Evolutionary conservation across 2,113 vertebrate genomes (phyloP).

Genomic region (Rhinopithecus roxellana): DNA sequence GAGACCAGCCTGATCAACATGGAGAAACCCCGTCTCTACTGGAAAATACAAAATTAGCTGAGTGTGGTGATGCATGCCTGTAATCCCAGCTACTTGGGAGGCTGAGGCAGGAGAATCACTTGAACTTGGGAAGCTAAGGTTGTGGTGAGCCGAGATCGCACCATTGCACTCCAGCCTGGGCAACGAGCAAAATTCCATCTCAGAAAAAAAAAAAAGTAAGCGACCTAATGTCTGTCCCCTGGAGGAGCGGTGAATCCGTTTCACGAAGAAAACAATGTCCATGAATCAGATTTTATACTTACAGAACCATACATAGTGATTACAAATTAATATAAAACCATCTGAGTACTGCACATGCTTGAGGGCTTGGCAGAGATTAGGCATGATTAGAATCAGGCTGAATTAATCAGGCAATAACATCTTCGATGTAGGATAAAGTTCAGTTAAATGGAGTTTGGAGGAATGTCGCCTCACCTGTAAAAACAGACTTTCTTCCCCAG

Average conservation of each 20-base stretch:
- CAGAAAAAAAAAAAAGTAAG: too few relatives aligned
- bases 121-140: too few relatives aligned
- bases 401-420: not conserved
- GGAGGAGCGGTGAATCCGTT: not conserved
- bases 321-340: slow-evolving; percentile 35
- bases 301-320: not conserved
- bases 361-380: not conserved
- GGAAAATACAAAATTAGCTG: too few relatives aligned
- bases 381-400: not conserved
- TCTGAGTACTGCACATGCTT: not conserved
- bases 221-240: not conserved
- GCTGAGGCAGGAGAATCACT: too few relatives aligned
- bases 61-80: too few relatives aligned
- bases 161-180: too few relatives aligned
- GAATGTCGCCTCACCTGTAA: not conserved
- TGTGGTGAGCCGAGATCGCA: too few relatives aligned
- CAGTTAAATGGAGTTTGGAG: not conserved
- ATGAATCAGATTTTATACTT: not conserved
- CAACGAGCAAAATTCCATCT: too few relatives aligned
- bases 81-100: too few relatives aligned
- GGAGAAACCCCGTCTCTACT: too few relatives aligned
- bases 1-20: too few relatives aligned
- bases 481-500: not conserved
- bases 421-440: not conserved
- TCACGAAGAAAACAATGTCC: slow-evolving; percentile 21